A percentile compares a stretch with the other conserved stretches of the same genome.
phyloP scores from a whole-genome alignment of 2,888 invertebrate genomes.

The Hirtodrosophila cameraria region DNA sequence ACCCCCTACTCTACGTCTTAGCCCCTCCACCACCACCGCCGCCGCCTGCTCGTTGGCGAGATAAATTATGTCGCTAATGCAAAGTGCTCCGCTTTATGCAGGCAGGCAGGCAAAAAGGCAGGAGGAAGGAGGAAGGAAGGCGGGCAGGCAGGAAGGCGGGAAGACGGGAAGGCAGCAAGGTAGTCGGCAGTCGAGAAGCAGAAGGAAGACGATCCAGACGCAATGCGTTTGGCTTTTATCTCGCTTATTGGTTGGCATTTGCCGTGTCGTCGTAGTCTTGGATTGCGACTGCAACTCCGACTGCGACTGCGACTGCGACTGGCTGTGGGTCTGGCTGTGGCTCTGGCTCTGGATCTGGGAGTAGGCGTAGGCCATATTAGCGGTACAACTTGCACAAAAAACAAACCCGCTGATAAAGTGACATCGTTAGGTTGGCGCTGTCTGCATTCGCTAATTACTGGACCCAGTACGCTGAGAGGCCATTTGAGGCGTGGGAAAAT shows the following conservation, averaged over 20 bases:
- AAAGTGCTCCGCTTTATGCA: slow-evolving; percentile 83
- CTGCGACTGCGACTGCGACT: slow-evolving; percentile 28
- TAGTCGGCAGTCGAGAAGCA: neutral
- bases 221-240: slow-evolving; percentile 74
- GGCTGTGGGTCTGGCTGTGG: slow-evolving; percentile 25
- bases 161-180: slow-evolving; percentile 6
- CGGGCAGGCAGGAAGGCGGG: neutral
- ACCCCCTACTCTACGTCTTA: slow-evolving; percentile 11
- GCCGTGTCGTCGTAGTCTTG: slow-evolving; percentile 53
- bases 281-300: slow-evolving; percentile 6
- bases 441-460: slow-evolving; percentile 77
- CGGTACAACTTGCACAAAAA: slow-evolving; percentile 82
- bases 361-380: slow-evolving; percentile 84
- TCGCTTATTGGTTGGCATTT: slow-evolving; percentile 65
- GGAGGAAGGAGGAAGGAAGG: slow-evolving; percentile 5
- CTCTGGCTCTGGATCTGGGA: slow-evolving; percentile 57
- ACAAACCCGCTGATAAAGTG: slow-evolving; percentile 78
- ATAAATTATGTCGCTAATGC: slow-evolving; percentile 84
- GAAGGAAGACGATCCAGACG: slow-evolving; percentile 62
- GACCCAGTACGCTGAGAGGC: slow-evolving; percentile 22
- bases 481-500: slow-evolving; percentile 72
- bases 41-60: slow-evolving; percentile 76
- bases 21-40: slow-evolving; percentile 19
- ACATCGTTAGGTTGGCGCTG: slow-evolving; percentile 80
- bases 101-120: slow-evolving; percentile 23